These are phyloP conservation scores for Oenanthe oenanthe DNA, from an alignment of 2,113 vertebrate genomes.

Conservation along the genomic window DNA sequence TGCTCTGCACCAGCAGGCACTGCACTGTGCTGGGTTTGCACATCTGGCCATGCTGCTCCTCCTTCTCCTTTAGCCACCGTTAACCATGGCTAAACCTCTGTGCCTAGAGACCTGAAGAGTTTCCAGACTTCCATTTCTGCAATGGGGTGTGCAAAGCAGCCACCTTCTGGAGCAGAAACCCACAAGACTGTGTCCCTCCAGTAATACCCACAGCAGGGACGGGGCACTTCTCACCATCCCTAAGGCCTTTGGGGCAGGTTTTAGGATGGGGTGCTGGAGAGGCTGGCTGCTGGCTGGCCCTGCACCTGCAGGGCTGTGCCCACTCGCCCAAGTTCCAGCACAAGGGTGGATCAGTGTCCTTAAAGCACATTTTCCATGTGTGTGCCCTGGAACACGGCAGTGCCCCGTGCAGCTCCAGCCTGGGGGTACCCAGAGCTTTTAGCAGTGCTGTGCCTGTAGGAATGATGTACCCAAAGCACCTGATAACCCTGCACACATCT, in stretches of 20 bases:
- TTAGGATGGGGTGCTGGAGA: neutral
- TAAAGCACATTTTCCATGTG: neutral
- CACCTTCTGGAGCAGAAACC: neutral
- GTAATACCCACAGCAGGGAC: accelerated
- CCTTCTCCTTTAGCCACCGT: neutral
- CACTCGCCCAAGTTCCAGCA: neutral
- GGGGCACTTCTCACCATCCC: neutral
- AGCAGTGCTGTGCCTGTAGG: neutral
- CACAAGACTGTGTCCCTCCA: neutral
- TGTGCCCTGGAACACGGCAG: neutral
- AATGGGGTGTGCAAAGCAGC: neutral
- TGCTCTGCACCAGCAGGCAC: neutral
- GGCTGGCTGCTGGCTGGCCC: neutral
- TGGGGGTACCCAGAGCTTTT: neutral
- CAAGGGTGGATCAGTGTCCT: neutral
- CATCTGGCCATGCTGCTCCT: neutral
- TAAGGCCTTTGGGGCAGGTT: neutral
- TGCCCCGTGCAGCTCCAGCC: neutral
- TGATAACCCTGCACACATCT: neutral
- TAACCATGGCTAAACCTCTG: neutral
- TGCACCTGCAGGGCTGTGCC: neutral
- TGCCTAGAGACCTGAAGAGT: neutral
- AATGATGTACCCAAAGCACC: neutral
- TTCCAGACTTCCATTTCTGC: neutral
- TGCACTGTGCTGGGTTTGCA: neutral